Evolutionary conservation across 2,113 vertebrate genomes (phyloP).

Genomic region (Sclerurus mexicanus): DNA sequence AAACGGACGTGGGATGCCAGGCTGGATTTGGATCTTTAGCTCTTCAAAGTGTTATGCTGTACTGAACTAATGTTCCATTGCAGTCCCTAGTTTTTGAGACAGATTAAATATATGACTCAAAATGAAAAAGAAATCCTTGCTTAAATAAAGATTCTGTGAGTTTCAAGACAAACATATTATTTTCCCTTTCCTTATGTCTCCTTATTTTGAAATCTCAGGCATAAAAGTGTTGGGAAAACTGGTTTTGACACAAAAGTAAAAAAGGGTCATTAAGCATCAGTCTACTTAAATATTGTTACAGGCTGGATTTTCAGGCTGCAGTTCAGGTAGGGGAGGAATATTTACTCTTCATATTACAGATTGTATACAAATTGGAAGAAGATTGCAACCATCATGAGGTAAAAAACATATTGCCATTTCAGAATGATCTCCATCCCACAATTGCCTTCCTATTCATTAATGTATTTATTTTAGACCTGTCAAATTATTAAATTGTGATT

Average conservation of each 20-base stretch:
- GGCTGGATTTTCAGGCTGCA: not conserved
- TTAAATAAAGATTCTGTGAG: not conserved
- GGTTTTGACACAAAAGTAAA: not conserved
- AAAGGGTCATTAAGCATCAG: not conserved
- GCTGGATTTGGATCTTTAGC: not conserved
- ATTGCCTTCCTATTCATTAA: not conserved
- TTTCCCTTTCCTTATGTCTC: not conserved
- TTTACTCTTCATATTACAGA: not conserved
- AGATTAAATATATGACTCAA: not conserved
- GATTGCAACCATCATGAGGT: not conserved
- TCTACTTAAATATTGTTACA: not conserved
- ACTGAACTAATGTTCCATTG: not conserved
- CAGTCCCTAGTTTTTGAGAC: not conserved
- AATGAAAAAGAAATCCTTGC: not conserved
- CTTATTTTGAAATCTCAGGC: not conserved
- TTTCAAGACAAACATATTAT: not conserved
- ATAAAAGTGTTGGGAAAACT: not conserved
- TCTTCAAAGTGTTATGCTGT: not conserved
- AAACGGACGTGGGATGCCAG: not conserved
- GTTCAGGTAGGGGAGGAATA: not conserved
- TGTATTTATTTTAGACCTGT: not conserved
- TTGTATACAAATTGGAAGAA: not conserved
- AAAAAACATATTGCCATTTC: not conserved
- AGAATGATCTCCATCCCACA: rapidly evolving
- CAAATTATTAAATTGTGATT: not conserved